Conservation (phyloP, 2,888 invertebrate species). For the Pheosia gnoma region DNA sequence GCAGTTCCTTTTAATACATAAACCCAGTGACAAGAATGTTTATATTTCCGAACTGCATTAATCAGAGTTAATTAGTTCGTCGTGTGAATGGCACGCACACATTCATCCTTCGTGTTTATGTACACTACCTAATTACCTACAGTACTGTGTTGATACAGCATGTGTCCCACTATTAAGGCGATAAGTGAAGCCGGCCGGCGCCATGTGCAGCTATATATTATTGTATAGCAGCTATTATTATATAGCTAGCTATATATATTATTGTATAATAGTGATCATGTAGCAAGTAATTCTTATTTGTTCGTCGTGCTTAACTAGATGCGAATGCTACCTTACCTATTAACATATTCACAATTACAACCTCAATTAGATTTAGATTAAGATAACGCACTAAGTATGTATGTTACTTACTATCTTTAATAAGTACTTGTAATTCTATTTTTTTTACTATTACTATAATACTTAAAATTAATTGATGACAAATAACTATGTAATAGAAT, state of each 20-base stretch:
- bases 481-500: no score
- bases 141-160: constrained; percentile 43
- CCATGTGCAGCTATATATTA: constrained; percentile 48
- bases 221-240: constrained; percentile 26
- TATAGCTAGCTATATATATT: constrained; percentile 24
- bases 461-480: no score
- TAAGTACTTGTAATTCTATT: no score
- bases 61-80: constrained; percentile 26
- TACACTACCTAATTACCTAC: constrained; percentile 37
- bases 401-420: no score
- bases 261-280: no score
- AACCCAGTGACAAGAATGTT: constrained; percentile 10
- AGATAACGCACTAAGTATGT: no score
- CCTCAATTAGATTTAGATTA: no score
- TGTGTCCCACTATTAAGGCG: constrained; percentile 56
- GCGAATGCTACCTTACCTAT: no score
- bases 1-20: neutral
- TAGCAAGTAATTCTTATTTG: no score
- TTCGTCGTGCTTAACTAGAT: no score
- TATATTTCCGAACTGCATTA: constrained; percentile 8
- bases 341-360: no score
- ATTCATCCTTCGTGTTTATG: constrained; percentile 26
- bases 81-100: constrained; percentile 31
- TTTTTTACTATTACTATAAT: no score
- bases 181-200: constrained; percentile 61